Conservation (phyloP, 2,888 invertebrate genomes). For the Phengaris alcon region DNA sequence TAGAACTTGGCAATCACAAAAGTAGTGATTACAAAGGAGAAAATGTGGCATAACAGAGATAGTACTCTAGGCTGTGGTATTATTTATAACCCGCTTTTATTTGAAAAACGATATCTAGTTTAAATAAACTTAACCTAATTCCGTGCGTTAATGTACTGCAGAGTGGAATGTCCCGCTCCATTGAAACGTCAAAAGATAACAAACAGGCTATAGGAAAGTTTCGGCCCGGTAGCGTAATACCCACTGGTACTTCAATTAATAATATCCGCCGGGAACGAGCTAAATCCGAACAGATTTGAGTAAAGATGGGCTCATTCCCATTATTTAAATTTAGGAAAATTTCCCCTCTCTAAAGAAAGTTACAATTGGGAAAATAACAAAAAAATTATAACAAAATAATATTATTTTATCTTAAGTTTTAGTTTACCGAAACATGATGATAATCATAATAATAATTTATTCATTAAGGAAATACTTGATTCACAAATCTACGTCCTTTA, state of each 20-base stretch:
- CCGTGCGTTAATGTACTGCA: slow-evolving; percentile 28
- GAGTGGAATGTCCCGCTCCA: slow-evolving; percentile 38
- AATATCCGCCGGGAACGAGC: slow-evolving; percentile 35
- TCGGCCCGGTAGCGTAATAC: slow-evolving; percentile 32
- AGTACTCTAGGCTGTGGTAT: neutral
- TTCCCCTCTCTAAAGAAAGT: neutral
- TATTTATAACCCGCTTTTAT: slow-evolving; percentile 23
- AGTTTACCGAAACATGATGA: too few relatives aligned
- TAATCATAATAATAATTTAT: too few relatives aligned
- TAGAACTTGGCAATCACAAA: slow-evolving; percentile 7
- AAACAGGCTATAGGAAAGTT: slow-evolving; percentile 52
- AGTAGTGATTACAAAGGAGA: slow-evolving; percentile 3
- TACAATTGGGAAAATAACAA: neutral
- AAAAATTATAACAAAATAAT: neutral
- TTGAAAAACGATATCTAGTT: slow-evolving; percentile 26
- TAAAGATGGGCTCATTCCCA: slow-evolving; percentile 30
- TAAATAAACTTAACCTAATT: slow-evolving; percentile 27
- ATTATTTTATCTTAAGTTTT: too few relatives aligned
- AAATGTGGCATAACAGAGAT: neutral
- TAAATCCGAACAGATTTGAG: slow-evolving; percentile 34
- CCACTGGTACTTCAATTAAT: slow-evolving; percentile 41
- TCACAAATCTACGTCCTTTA: too few relatives aligned
- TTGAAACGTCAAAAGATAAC: slow-evolving; percentile 45
- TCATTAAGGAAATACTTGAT: too few relatives aligned
- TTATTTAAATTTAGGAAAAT: slow-evolving; percentile 14